phyloP scores from a whole-genome alignment of 2,797 vertebrate species.

The Clamator glandarius region DNA sequence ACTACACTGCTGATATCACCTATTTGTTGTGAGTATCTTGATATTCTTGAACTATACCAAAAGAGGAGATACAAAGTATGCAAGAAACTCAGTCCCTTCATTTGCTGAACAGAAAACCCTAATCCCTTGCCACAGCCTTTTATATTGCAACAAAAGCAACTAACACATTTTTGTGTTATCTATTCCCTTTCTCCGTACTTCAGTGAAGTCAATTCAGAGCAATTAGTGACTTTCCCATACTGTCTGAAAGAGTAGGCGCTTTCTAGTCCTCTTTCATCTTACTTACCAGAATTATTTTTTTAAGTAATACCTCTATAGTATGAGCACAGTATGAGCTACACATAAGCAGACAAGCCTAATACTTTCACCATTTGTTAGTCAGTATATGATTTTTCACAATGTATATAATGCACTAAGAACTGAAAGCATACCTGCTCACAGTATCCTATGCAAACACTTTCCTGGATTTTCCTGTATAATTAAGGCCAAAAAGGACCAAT shows the following conservation, averaged over 20 bases:
- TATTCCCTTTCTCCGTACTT: constrained; percentile 42
- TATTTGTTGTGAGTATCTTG: constrained; percentile 19
- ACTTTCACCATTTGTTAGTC: constrained; percentile 2
- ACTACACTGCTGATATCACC: constrained; percentile 6
- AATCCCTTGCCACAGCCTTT: constrained; percentile 48
- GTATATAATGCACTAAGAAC: constrained; percentile 3
- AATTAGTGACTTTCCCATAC: constrained; percentile 32
- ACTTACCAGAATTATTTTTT: constrained; percentile 49
- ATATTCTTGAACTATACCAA: constrained; percentile 46
- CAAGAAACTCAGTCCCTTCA: neutral
- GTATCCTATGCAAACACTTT: neutral
- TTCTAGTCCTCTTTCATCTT: constrained; percentile 38
- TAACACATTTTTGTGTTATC: constrained; percentile 48
- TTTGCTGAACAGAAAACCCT: constrained; percentile 52
- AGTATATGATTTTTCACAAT: constrained; percentile 3
- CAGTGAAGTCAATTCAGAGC: constrained; percentile 48
- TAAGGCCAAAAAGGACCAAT: neutral
- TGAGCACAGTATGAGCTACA: neutral
- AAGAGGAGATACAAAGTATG: neutral
- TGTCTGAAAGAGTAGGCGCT: constrained; percentile 43
- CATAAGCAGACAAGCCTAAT: neutral
- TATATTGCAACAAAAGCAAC: constrained; percentile 53
- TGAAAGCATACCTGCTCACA: neutral
- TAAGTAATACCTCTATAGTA: constrained; percentile 49
- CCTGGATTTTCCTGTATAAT: neutral